Evolutionary conservation across 2,113 vertebrate genomes (phyloP).

Genomic region (Campylomormyrus tamandua): DNA sequence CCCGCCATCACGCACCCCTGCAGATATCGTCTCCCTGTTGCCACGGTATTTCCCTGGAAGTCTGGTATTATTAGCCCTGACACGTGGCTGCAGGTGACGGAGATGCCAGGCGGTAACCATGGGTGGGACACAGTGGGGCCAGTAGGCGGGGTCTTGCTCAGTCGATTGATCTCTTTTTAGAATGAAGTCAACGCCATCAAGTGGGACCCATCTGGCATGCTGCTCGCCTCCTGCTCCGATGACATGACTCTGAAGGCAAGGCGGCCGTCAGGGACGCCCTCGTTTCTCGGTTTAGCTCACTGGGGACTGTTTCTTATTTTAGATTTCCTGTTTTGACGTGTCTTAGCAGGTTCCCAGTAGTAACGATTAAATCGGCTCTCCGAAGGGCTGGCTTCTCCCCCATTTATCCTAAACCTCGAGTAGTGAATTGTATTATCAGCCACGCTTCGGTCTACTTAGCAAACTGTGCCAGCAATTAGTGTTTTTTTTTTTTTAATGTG

Average conservation of each 20-base stretch:
- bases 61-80: neutral
- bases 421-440: neutral
- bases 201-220: conserved; percentile 91
- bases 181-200: conserved; percentile 97
- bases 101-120: neutral
- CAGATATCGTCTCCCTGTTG: neutral
- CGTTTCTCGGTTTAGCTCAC: neutral
- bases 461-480: neutral
- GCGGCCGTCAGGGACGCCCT: neutral
- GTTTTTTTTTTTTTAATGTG: neutral
- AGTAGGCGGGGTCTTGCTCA: neutral
- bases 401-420: neutral
- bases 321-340: neutral
- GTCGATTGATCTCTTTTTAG: conserved; percentile 47
- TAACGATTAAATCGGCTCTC: neutral
- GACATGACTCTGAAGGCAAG: conserved; percentile 93
- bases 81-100: neutral
- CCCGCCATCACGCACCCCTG: neutral
- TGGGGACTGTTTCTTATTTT: neutral
- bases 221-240: conserved; percentile 90
- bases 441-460: neutral
- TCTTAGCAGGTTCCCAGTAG: neutral
- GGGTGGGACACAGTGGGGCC: neutral
- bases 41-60: neutral
- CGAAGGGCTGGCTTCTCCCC: neutral